Evolutionary conservation across 2,888 invertebrate genomes (phyloP), one percentile per base, ranked within the genome.

Genomic region (Teinopalpus imperialis): DNA sequence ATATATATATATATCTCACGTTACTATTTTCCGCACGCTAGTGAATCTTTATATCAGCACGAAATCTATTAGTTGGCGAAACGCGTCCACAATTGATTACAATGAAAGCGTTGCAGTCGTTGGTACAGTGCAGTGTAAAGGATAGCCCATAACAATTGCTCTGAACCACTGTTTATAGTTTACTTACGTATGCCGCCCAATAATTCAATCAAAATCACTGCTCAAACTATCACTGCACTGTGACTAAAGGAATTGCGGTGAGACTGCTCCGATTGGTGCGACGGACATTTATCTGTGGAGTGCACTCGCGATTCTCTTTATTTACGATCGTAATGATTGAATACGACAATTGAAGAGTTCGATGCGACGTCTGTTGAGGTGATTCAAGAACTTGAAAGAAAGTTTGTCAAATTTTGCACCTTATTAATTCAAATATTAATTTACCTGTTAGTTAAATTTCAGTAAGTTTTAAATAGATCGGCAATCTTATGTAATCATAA

Each of bases 161-260:
- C 7, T 24, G 10, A 24, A 36, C 12, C 35, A 14, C 21, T 40
- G 39, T 40, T 40, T 29, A 40, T 21, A 26, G 27, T 39, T 45
- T 40, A 46, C 35, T 40, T 40, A 46, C 26, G 18, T 35, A 40
- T 20, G 18, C 20, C n/a, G 8, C 59, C 61, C 66, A 74, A 76
- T 78, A 75, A 74, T 75, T 77, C 70, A 73, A 78, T 77, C 69
- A 71, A 66, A 71, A 62, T 56, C 53, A 47, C 36, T 6, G 24
- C 23, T 27, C 12, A 13, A 40, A 40, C 21, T 35, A 34, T 35
- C 20, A 14, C 14, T 24, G 27, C 43, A 49, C 46, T 49, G 48
- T 44, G 43, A 47, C n/a, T n/a, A n/a, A 53, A 56, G 50, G 48
- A 49, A 54, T 52, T 52, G 52, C 35, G 24, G 47, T 16, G 51